A percentile compares a stretch with the other conserved stretches of the same genome.
Conservation (phyloP, 2,113 vertebrate genomes). For the Clinocottus analis region DNA sequence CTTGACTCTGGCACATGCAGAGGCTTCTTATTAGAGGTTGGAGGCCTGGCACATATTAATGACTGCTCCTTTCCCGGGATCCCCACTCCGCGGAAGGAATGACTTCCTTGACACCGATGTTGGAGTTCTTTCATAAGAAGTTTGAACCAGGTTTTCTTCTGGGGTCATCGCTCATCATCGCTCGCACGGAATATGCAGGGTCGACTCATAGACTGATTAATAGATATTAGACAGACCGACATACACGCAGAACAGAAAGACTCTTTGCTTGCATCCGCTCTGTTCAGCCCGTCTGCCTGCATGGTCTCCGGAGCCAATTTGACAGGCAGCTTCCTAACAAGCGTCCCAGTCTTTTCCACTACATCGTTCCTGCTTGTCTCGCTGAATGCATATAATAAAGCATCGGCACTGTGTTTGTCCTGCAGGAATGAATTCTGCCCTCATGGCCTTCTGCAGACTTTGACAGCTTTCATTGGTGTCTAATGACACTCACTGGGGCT, state of each 20-base stretch:
- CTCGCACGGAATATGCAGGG: conserved; percentile 42
- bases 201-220: conserved; percentile 30
- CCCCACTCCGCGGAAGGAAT: conserved; percentile 39
- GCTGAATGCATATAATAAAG: conserved; percentile 62
- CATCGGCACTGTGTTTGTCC: conserved; percentile 57
- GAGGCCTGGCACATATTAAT: conserved; percentile 60
- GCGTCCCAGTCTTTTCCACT: conserved; percentile 56
- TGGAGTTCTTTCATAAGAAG: conserved; percentile 31
- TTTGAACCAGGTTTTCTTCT: conserved; percentile 27
- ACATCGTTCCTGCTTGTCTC: conserved; percentile 60
- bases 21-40: conserved; percentile 35
- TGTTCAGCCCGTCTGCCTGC: conserved; percentile 66
- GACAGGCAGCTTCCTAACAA: conserved; percentile 75
- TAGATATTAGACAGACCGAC: conserved; percentile 41
- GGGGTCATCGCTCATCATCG: conserved; percentile 34
- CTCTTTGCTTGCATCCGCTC: conserved; percentile 51
- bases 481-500: conserved; percentile 70
- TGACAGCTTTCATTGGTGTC: conserved; percentile 73
- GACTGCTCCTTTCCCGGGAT: conserved; percentile 30
- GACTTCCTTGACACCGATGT: conserved; percentile 49
- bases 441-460: conserved; percentile 59
- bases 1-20: conserved; percentile 28
- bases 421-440: conserved; percentile 59
- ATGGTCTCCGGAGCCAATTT: conserved; percentile 63
- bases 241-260: conserved; percentile 36